Evolutionary conservation across 2,113 vertebrate genomes (phyloP), one percentile per base, ranked within the genome.

Genomic region (Naja naja): DNA sequence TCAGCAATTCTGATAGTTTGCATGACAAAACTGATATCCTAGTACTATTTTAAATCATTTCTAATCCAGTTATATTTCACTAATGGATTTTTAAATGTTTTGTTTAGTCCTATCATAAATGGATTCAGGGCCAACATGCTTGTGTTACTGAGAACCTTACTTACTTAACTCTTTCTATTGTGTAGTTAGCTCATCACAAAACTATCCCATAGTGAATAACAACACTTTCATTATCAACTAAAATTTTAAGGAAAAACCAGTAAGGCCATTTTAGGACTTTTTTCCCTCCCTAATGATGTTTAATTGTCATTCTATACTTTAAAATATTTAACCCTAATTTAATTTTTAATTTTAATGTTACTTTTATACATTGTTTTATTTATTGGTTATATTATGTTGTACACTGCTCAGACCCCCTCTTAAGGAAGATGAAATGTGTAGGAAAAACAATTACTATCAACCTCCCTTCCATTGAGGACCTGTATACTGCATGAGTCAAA

Each of bases 41-140:
- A 54, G 3, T 22, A 92, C 23, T 23, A 95, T 93, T 49, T 87
- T 5, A 52, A 30, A 30, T 30, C 12, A 22, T 90, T 30, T 92
- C 93, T 90, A 95, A 90, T 54, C 85, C 52, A 64, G 3, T 23
- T 53, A n/a, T 88, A 81, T 69, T 94, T 93, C 47, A 90, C 58
- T 94, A 86, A 89, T 25, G 0, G 92, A 92, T 94, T 56, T 55
- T 93, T 60, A 30, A 49, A 74, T 34, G 9, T 88, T 89, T 49
- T 89, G n/a, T 30, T 90, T 89, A 47, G 90, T 89, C 92, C 89
- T 74, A 0, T 6, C 23, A 20, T 86, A 87, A 0, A 0, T 55
- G 58, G 85, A 94, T 88, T 8, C 18, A 90, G 52, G 18, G 11
- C n/a, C 30, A 56, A 56, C 5, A 56, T 60, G 27, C 45, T 30